Percentiles rank a stretch among this genome's conserved stretches.
Evolutionary conservation across 2,113 vertebrate genomes (phyloP).

Genomic region (Nibea coibor): DNA sequence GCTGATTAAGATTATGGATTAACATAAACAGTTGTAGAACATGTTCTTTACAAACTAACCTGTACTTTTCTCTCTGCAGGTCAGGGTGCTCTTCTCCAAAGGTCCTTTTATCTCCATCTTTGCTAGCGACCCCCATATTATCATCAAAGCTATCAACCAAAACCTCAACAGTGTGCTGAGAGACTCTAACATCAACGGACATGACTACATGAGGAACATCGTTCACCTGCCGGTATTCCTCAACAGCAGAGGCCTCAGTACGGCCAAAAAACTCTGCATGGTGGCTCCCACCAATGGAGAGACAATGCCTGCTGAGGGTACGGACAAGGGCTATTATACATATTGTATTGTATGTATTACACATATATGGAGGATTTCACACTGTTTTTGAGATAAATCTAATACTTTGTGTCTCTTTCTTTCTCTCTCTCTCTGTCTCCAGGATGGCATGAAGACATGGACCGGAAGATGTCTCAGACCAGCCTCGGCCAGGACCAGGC

Average conservation of each 20-base stretch:
- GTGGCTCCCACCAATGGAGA: slow-evolving; percentile 89
- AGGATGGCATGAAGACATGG: slow-evolving; percentile 92
- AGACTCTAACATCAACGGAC: slow-evolving; percentile 98
- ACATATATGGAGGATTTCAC: background rate
- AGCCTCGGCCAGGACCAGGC: slow-evolving; percentile 91
- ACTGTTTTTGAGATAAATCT: background rate
- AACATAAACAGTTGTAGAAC: background rate
- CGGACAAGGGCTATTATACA: background rate
- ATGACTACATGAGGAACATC: slow-evolving; percentile 99
- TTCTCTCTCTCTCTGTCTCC: slow-evolving; percentile 9
- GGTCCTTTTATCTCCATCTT: slow-evolving; percentile 98
- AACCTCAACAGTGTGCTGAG: slow-evolving; percentile 97
- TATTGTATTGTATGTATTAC: background rate
- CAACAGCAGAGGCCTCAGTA: slow-evolving; percentile 95
- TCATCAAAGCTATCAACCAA: slow-evolving; percentile 99
- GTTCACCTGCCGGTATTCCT: slow-evolving; percentile 97
- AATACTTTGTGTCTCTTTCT: background rate
- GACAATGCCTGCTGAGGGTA: slow-evolving; percentile 82
- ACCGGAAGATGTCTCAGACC: slow-evolving; percentile 91
- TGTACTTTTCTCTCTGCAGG: slow-evolving; percentile 79
- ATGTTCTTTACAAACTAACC: background rate
- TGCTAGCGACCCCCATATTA: slow-evolving; percentile 98
- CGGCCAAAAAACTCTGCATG: slow-evolving; percentile 88
- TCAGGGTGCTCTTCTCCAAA: slow-evolving; percentile 96
- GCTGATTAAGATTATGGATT: background rate